Evolutionary conservation across 2,113 vertebrate species (phyloP), one percentile per base, ranked within the genome.

Genomic region (Grus americana): DNA sequence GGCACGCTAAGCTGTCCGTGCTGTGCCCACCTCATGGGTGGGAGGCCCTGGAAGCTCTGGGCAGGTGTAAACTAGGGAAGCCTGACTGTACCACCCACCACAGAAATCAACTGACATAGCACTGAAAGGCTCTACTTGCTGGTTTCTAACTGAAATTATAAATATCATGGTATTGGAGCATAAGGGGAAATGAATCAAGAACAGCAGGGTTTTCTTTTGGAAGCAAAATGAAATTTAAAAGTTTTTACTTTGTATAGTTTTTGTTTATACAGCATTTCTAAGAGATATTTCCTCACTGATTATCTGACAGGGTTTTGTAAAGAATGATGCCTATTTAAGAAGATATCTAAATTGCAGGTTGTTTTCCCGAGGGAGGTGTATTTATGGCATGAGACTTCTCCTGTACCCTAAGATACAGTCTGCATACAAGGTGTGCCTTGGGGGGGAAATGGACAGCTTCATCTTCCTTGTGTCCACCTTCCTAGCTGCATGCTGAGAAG

Each of bases 1-100:
- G 44, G 19, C 44, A 27, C 17, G 24, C 23, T 30, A 29, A 58
- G 50, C 50, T 0, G 0, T 9, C 15, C 1, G 6, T 44, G n/a
- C 18, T 57, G n/a, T 29, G 42, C 30, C 40, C 3, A 1, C n/a
- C 26, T 32, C 21, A 42, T 1, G 11, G 23, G 20, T 29, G 10
- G 42, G 22, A 44, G 34, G 17, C 58, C 0, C 0, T 46, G 49
- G 27, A 21, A 66, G 8, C 23, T 49, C 18, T 10, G 15, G n/a
- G 32, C 27, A 44, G 18, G 9, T 49, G 27, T 34, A n/a, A 63
- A 30, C 36, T 27, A 22, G 49, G 38, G 44, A n/a, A 80, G 22
- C 40, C 54, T 68, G 72, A 36, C 38, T 36, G n/a, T 46, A 27
- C 8, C 47, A 55, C 11, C 32, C 59, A 52, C 44, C 17, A 10